Conservation (phyloP, 2,888 invertebrate species). For the Diadegma fenestrale region DNA sequence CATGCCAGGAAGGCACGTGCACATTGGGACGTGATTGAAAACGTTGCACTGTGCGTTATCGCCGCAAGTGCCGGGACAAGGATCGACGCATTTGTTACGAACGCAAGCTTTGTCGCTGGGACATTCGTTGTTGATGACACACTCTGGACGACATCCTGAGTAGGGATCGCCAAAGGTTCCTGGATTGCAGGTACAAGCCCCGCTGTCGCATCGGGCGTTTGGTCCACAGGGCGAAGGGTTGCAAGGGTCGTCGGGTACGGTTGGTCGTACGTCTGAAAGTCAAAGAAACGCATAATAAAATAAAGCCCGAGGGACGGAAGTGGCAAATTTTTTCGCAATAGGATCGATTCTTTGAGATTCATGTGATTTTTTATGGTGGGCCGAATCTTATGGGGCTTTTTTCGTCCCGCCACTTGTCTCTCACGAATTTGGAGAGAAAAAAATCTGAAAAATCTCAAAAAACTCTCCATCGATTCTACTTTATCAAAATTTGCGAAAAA, state of each 20-base stretch:
- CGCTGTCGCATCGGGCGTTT: constrained; percentile 85
- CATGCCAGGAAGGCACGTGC: constrained; percentile 87
- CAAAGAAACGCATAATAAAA: not conserved
- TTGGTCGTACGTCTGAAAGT: constrained; percentile 48
- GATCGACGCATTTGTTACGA: constrained; percentile 84
- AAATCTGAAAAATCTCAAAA: too few relatives aligned
- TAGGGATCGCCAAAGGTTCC: constrained; percentile 86
- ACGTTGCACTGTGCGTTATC: constrained; percentile 91
- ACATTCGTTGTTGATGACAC: constrained; percentile 85
- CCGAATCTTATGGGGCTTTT: too few relatives aligned
- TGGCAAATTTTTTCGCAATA: not conserved
- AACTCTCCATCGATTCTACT: too few relatives aligned
- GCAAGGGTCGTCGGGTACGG: constrained; percentile 77
- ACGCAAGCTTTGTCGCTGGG: constrained; percentile 84
- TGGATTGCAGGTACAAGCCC: constrained; percentile 83
- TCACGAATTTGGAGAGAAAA: too few relatives aligned
- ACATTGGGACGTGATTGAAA: constrained; percentile 92
- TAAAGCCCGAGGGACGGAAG: not conserved
- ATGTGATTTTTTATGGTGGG: not conserved
- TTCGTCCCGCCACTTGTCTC: too few relatives aligned
- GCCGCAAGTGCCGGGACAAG: constrained; percentile 84
- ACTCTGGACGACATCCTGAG: constrained; percentile 85
- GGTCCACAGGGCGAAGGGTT: constrained; percentile 85
- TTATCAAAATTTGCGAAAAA: too few relatives aligned
- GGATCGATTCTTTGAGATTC: not conserved